These are phyloP conservation scores for Aphis gossypii DNA, from an alignment of 1,140 invertebrate species.

Conservation along the genomic window DNA sequence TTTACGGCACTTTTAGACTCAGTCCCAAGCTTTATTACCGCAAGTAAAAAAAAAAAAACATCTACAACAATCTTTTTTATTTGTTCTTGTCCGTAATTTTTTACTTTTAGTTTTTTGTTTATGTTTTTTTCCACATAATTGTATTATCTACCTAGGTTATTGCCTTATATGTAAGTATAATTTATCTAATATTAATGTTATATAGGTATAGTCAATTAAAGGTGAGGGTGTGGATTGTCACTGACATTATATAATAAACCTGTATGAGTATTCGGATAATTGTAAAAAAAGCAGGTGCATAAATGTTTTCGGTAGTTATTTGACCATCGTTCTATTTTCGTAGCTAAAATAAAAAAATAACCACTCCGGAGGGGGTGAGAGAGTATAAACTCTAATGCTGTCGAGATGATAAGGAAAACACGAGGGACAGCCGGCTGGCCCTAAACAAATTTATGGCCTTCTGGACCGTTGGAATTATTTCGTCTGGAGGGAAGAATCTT, in stretches of 20 bases:
- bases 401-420: constrained; percentile 56
- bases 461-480: constrained; percentile 58
- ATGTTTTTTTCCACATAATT: not conserved
- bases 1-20: constrained; percentile 58
- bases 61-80: constrained; percentile 55
- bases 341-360: not conserved
- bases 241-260: not conserved
- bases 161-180: not conserved
- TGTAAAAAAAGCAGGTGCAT: not conserved
- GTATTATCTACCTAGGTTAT: not conserved
- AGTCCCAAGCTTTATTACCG: constrained; percentile 55
- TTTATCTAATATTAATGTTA: not conserved
- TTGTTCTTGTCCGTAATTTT: constrained; percentile 39
- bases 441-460: constrained; percentile 58
- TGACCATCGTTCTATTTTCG: not conserved
- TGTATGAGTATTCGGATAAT: not conserved
- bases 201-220: not conserved
- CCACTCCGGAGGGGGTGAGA: not conserved
- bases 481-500: constrained; percentile 57
- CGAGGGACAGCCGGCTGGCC: constrained; percentile 55
- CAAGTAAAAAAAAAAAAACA: constrained; percentile 51
- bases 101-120: not conserved
- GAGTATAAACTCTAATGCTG: constrained; percentile 54
- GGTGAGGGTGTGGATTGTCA: not conserved
- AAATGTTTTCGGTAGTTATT: not conserved